These are phyloP conservation scores for Atherinomorus stipes DNA, from an alignment of 2,113 vertebrate genomes.

Conservation along the genomic window DNA sequence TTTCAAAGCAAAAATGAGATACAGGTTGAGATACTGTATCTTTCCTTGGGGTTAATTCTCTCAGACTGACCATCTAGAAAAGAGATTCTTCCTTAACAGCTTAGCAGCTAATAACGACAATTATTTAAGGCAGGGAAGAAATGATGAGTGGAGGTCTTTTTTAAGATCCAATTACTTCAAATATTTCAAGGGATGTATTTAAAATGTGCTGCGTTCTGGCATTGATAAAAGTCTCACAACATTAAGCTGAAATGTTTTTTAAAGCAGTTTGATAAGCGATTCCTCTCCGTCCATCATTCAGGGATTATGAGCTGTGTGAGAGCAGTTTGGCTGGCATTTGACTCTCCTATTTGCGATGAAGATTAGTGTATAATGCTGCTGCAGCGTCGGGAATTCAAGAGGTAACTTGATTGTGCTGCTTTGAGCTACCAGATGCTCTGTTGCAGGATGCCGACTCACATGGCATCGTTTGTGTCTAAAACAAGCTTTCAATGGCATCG, in stretches of 20 bases:
- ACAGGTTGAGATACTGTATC: not conserved
- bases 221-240: conserved; percentile 4
- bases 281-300: conserved; percentile 41
- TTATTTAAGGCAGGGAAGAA: no score
- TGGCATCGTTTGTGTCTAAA: not conserved
- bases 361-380: conserved; percentile 50
- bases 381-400: conserved; percentile 15
- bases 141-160: no score
- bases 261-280: conserved; percentile 50
- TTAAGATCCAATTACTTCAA: no score
- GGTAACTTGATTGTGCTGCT: conserved; percentile 30
- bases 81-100: no score
- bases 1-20: not conserved
- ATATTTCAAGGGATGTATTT: not conserved
- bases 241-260: conserved; percentile 26
- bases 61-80: no score
- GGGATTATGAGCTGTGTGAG: conserved; percentile 46
- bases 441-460: not conserved
- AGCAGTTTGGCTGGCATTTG: conserved; percentile 50
- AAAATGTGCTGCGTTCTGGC: conserved; percentile 3
- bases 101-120: no score
- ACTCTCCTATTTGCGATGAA: conserved; percentile 45
- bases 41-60: no score
- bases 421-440: conserved; percentile 5
- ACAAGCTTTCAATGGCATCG: not conserved